Conservation (phyloP, 1,140 invertebrate genomes). For the Rhizoglyphus robini region DNA sequence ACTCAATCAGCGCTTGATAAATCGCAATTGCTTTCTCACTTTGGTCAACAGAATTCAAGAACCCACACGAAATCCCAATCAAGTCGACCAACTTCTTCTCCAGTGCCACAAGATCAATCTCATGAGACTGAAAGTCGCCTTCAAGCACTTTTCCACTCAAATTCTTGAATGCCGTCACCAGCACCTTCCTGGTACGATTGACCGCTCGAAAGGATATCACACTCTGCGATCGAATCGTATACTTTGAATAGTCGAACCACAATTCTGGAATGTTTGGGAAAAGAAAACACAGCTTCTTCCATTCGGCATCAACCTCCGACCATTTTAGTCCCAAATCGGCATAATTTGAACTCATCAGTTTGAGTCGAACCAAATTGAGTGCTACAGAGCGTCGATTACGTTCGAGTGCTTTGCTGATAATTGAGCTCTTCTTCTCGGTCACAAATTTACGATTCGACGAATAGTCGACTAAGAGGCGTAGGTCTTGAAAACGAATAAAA, state of each 20-base stretch:
- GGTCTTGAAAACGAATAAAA: slow-evolving; percentile 39
- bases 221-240: slow-evolving; percentile 29
- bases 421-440: slow-evolving; percentile 37
- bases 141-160: slow-evolving; percentile 24
- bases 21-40: slow-evolving; percentile 37
- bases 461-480: slow-evolving; percentile 20
- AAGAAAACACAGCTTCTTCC: slow-evolving; percentile 36
- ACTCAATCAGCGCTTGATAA: slow-evolving; percentile 39
- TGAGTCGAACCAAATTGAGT: slow-evolving; percentile 31
- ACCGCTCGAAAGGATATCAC: slow-evolving; percentile 33
- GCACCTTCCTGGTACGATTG: slow-evolving; percentile 29
- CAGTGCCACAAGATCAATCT: slow-evolving; percentile 24
- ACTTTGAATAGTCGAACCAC: slow-evolving; percentile 36
- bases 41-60: slow-evolving; percentile 35
- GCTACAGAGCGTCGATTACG: slow-evolving; percentile 34
- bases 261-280: slow-evolving; percentile 34
- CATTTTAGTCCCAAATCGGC: slow-evolving; percentile 25
- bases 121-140: slow-evolving; percentile 30
- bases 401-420: slow-evolving; percentile 38
- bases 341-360: background rate
- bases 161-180: slow-evolving; percentile 20
- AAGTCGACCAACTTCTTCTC: slow-evolving; percentile 16
- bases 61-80: slow-evolving; percentile 28
- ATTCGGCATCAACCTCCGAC: slow-evolving; percentile 32
- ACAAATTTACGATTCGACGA: slow-evolving; percentile 26